A percentile compares a stretch with the other conserved stretches of the same genome.
These are phyloP conservation scores for Nasonovia ribisnigri DNA, from an alignment of 2,888 invertebrate species.

Conservation along the genomic window DNA sequence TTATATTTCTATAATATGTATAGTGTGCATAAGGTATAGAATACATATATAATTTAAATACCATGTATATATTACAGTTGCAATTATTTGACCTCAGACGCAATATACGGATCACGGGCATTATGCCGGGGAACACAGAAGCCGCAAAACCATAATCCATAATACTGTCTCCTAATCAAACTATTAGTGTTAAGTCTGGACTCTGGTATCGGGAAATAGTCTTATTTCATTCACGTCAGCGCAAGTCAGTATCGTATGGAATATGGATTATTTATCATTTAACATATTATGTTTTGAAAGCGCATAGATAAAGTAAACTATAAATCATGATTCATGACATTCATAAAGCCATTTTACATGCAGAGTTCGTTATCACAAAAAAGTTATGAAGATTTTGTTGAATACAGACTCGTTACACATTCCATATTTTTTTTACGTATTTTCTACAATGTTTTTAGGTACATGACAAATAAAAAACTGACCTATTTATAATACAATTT, in stretches of 20 bases:
- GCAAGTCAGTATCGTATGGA: background rate
- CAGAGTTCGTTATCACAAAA: background rate
- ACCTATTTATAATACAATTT: slow-evolving; percentile 5
- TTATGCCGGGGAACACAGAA: background rate
- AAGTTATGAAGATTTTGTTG: background rate
- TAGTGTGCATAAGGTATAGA: background rate
- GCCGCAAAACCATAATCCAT: background rate
- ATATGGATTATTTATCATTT: background rate
- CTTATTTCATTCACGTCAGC: background rate
- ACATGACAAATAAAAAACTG: background rate
- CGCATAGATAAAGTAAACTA: background rate
- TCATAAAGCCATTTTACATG: background rate
- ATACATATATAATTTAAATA: background rate
- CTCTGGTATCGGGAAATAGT: background rate
- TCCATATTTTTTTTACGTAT: background rate
- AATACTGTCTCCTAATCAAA: background rate
- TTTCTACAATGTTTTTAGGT: background rate
- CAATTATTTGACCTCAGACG: background rate
- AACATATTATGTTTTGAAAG: background rate
- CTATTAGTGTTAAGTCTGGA: background rate
- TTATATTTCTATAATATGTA: background rate
- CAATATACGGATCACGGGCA: background rate
- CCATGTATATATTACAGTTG: background rate
- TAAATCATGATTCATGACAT: slow-evolving; percentile 17
- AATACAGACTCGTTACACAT: background rate